Percentiles rank a stretch among this genome's conserved stretches.
phyloP scores from a whole-genome alignment of 2,888 invertebrate genomes.

The Eupithecia insigniata region DNA sequence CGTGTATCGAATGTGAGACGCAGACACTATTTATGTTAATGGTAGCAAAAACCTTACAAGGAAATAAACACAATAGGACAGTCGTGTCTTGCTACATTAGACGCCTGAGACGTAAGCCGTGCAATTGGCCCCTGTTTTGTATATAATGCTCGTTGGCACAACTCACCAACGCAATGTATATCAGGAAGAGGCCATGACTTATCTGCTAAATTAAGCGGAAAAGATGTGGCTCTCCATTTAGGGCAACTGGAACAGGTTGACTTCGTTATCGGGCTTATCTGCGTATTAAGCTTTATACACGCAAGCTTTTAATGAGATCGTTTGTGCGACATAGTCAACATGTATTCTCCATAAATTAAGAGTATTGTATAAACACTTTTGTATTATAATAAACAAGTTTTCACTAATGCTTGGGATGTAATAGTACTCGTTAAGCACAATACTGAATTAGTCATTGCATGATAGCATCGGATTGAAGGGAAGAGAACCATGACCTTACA shows the following conservation, averaged over 20 bases:
- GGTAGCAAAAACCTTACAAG: slow-evolving; percentile 80
- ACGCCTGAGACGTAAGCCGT: slow-evolving; percentile 71
- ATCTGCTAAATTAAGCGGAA: slow-evolving; percentile 66
- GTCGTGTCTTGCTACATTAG: slow-evolving; percentile 79
- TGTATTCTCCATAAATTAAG: slow-evolving; percentile 40
- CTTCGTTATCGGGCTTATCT: slow-evolving; percentile 67
- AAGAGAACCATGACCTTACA: slow-evolving; percentile 61
- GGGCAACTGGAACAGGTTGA: slow-evolving; percentile 59
- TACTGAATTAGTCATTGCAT: slow-evolving; percentile 53
- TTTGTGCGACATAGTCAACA: slow-evolving; percentile 45
- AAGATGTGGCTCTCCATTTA: slow-evolving; percentile 61
- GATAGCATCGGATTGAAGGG: slow-evolving; percentile 56
- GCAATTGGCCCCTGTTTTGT: slow-evolving; percentile 78
- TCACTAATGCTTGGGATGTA: slow-evolving; percentile 45
- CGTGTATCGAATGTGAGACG: slow-evolving; percentile 75
- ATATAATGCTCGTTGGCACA: slow-evolving; percentile 80
- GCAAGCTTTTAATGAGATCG: slow-evolving; percentile 53
- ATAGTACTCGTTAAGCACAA: slow-evolving; percentile 53
- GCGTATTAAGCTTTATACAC: slow-evolving; percentile 57
- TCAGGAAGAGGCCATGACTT: slow-evolving; percentile 75
- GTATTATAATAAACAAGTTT: slow-evolving; percentile 42
- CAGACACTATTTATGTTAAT: slow-evolving; percentile 79
- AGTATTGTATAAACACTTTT: slow-evolving; percentile 32
- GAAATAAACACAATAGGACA: slow-evolving; percentile 82
- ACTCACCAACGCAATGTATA: slow-evolving; percentile 74